A percentile compares a stretch with the other conserved stretches of the same genome.
Conservation (phyloP, 2,888 invertebrate genomes). For the Drosophila robusta region DNA sequence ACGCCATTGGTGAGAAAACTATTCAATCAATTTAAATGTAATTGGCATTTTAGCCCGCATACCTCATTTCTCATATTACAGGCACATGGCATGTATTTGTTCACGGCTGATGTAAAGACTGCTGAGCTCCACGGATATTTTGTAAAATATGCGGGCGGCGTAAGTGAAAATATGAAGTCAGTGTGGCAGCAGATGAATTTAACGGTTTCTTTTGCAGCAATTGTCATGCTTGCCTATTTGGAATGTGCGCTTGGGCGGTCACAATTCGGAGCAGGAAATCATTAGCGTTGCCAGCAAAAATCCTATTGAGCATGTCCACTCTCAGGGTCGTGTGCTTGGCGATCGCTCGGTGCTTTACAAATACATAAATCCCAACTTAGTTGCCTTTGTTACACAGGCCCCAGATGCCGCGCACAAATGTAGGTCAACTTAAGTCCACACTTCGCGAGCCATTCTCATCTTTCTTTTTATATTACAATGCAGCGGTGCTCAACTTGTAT, state of each 20-base stretch:
- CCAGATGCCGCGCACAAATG: conserved; percentile 91
- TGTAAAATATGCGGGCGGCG: conserved; percentile 76
- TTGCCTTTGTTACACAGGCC: conserved; percentile 93
- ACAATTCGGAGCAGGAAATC: conserved; percentile 87
- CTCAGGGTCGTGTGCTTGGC: conserved; percentile 96
- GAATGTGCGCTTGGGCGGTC: conserved; percentile 89
- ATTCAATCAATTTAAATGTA: neutral
- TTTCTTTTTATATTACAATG: conserved; percentile 35
- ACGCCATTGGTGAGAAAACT: conserved; percentile 79
- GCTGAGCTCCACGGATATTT: conserved; percentile 88
- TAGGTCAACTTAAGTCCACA: conserved; percentile 73
- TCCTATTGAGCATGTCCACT: conserved; percentile 92
- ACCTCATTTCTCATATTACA: conserved; percentile 40
- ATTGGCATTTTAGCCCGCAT: neutral
- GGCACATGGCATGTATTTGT: conserved; percentile 87
- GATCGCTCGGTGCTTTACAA: conserved; percentile 99
- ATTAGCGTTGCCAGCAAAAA: conserved; percentile 88
- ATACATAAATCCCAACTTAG: conserved; percentile 98
- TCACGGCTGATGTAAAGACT: conserved; percentile 87
- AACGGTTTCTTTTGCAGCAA: conserved; percentile 84
- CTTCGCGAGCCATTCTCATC: too few relatives aligned
- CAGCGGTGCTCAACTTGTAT: conserved; percentile 93
- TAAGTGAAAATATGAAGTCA: conserved; percentile 56
- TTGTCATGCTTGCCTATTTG: conserved; percentile 89
- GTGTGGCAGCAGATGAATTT: neutral